Percentiles rank a stretch among this genome's conserved stretches.
phyloP scores from a whole-genome alignment of 2,888 invertebrate species.

The Quadroppia sp. region DNA sequence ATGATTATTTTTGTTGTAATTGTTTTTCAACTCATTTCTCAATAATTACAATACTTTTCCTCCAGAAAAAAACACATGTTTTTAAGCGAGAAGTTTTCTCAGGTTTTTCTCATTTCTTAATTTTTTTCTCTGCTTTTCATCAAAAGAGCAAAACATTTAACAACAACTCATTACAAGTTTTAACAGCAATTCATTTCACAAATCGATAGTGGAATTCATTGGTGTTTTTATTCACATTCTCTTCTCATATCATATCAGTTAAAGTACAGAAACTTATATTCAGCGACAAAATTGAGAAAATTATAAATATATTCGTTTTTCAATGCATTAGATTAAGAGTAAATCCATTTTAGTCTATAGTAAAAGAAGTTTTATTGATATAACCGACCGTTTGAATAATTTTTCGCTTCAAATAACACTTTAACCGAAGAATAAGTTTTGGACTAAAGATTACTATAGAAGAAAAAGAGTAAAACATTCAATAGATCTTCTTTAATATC shows the following conservation, averaged over 20 bases:
- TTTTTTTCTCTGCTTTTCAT: not conserved
- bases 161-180: slow-evolving; percentile 1
- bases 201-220: not conserved
- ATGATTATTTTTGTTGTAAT: slow-evolving; percentile 5
- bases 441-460: too few species aligned
- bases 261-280: too few species aligned
- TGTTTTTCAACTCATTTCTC: not conserved
- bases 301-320: too few species aligned
- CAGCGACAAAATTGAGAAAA: too few species aligned
- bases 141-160: not conserved
- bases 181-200: not conserved
- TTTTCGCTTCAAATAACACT: slow-evolving; percentile 3
- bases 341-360: not conserved
- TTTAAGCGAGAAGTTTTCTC: not conserved
- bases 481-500: too few species aligned
- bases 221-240: too few species aligned
- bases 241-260: too few species aligned
- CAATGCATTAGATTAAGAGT: not conserved
- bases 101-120: too few species aligned
- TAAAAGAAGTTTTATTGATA: not conserved
- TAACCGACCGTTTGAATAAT: not conserved
- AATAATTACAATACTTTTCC: not conserved
- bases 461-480: too few species aligned
- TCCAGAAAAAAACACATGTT: not conserved
- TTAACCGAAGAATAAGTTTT: too few species aligned